Evolutionary conservation across 2,113 vertebrate genomes (phyloP), one percentile per base, ranked within the genome.

Genomic region (Eulemur rufifrons): DNA sequence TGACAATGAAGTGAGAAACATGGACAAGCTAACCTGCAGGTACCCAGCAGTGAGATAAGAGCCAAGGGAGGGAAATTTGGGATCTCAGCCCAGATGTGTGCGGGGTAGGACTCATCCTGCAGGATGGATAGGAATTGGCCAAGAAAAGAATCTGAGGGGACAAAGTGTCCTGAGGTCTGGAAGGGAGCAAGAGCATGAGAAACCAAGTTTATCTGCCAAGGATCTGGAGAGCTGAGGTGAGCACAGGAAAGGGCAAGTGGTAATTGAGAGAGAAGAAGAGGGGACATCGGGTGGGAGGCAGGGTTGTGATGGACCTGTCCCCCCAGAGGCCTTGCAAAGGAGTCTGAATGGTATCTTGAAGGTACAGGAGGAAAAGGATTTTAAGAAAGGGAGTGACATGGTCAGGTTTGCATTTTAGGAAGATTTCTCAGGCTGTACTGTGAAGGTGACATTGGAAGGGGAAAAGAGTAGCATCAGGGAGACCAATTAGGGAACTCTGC

Each of bases 131-230:
- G 84, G 54, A 80, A 54, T 27, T 83, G 52, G 15, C 63, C 64
- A 86, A 68, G 68, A 90, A 87, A 88, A 82, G 56, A 89, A 50
- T 29, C 34, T 64, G 39, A 68, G 34, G 45, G 47, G 56, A 52
- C 3, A 68, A 80, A n/a, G 21, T 5, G 29, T 47, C 63, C 17
- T 34, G 39, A 4, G 27, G 20, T 81, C 64, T 86, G 47, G 86
- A 87, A 95, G 47, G 68, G n/a, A 89, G 34, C 2, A 10, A 76
- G 27, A 84, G 37, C 34, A 1, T 2, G 42, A 64, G 32, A 47
- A 39, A 1, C 20, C 6, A 34, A 21, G 42, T 54, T 59, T 92
- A 8, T 50, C 45, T n/a, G 15, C 25, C 0, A 10, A 71, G 23
- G 56, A 69, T 68, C 18, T 78, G 32, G 52, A 76, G 47, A 63